Evolutionary conservation across 2,888 invertebrate species (phyloP), one percentile per base, ranked within the genome.

Genomic region (Gastracanthus pulcherrimus): DNA sequence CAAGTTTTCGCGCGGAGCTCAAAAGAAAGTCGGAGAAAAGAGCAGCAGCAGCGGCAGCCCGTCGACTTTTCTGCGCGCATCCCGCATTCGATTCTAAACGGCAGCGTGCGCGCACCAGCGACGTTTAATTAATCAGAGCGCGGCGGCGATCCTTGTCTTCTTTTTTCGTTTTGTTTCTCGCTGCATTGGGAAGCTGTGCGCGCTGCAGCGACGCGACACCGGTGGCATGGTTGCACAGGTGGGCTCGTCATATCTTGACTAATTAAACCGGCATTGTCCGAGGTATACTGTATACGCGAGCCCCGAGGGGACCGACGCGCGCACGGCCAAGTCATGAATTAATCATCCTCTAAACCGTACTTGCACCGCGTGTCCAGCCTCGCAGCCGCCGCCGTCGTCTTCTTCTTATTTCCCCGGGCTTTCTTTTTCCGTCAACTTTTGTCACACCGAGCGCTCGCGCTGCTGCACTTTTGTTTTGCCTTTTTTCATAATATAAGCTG

Each of bases 241-340:
- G 87, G 86, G 84, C 86, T 86, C 85, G 86, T 87, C 88, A 87
- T 87, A 87, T 89, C 87, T 89, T 88, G 88, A 88, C 88, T 89
- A 88, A 89, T 89, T 89, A 88, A 87, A 86, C 82, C 82, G 84
- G 85, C 87, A 88, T 88, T 88, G 88, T 88, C 86, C 85, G 85
- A 85, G 84, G 41, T n/a, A n/a, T n/a, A n/a, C n/a, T n/a, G n/a
- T 48, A 9, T 3, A 45, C 55, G 34, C 19, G 55, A 31, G 34
- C 64, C 85, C 66, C 76, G 64, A 51, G 64, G 81, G 86, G 87
- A 84, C 84, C 74, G 71, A 76, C n/a, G 19, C 48, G 16, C n/a
- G 64, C 26, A 38, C 71, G 34, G 36, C 81, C 83, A 77, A 86
- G 87, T 87, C 87, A 87, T 88, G 88, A 88, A 89, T 89, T 88